These are phyloP conservation scores for Vandiemenella viatica DNA, from an alignment of 2,888 invertebrate species.

Conservation along the genomic window DNA sequence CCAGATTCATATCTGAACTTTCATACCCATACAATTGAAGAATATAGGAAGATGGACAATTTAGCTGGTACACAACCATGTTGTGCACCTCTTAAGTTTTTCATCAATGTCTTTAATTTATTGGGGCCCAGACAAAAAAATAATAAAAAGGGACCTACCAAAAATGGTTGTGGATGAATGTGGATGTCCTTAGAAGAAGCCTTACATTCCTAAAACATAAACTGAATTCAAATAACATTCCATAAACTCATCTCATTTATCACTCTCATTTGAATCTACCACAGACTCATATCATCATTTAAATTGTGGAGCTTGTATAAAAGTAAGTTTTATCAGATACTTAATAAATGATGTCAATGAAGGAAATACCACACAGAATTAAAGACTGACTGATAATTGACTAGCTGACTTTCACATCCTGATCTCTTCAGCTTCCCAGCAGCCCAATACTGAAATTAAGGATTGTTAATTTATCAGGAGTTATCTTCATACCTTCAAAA, in stretches of 20 bases:
- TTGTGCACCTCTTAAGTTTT: slow-evolving; percentile 82
- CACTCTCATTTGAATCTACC: too few relatives aligned
- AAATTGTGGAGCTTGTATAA: too few relatives aligned
- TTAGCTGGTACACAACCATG: slow-evolving; percentile 73
- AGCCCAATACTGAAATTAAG: too few relatives aligned
- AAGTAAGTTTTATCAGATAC: too few relatives aligned
- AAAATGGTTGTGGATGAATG: slow-evolving; percentile 95
- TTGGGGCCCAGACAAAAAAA: slow-evolving; percentile 76
- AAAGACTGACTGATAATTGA: too few relatives aligned
- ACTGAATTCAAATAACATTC: not conserved
- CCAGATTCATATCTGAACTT: slow-evolving; percentile 73
- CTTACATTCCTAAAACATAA: not conserved
- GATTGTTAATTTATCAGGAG: too few relatives aligned
- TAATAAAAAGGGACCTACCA: slow-evolving; percentile 84
- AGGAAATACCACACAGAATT: too few relatives aligned
- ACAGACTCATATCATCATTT: too few relatives aligned
- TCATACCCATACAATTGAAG: slow-evolving; percentile 83
- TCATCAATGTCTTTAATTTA: slow-evolving; percentile 86
- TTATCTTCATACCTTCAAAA: too few relatives aligned
- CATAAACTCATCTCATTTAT: not conserved
- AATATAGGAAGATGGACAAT: slow-evolving; percentile 62
- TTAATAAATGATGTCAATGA: too few relatives aligned
- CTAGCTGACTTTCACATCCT: too few relatives aligned
- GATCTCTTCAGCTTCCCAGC: too few relatives aligned
- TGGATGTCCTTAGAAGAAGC: slow-evolving; percentile 53